Evolutionary conservation across 2,113 vertebrate genomes (phyloP), one percentile per base, ranked within the genome.

Genomic region (Tachysurus fulvidraco): DNA sequence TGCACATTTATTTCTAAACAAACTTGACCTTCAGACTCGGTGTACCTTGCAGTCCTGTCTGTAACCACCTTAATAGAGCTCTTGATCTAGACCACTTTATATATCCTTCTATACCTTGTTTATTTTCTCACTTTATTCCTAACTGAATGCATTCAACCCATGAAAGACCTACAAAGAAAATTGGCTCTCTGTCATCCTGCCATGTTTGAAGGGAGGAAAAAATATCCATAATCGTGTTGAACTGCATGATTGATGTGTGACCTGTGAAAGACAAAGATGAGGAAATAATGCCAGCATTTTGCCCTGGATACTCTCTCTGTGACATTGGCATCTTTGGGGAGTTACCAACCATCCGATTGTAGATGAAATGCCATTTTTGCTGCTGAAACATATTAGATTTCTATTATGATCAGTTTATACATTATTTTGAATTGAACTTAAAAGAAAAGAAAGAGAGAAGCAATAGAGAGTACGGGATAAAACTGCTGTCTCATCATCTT

Each of bases 401-500:
- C 89, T 30, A 84, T 91, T 90, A 90, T 91, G 92, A 93, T 94
- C 93, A 95, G 93, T 94, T 95, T 94, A 91, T 92, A 92, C 87
- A 88, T 84, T 85, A 86, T 89, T 90, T 88, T 94, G 94, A 95
- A 95, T 94, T 95, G 93, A 95, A 92, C 76, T 91, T 89, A 93
- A 90, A 92, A 91, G 91, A 93, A 90, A 90, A 81, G 50, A 25
- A 16, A 41, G 10, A 65, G 84, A 85, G 54, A 57, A 25, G 9
- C 50, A 16, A 60, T 76, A 57, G 69, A 67, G 52, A 36, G 21
- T 44, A 69, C 23, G 46, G 55, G 55, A 41, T 62, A 86, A 78
- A 95, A 93, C 87, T 92, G 94, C 93, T 91, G 92, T 91, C 93
- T 95, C 94, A 94, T 94, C 93, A 92, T 89, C 92, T 93, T 94